phyloP scores from a whole-genome alignment of 2,888 invertebrate genomes.

The Loripinus fragilis region DNA sequence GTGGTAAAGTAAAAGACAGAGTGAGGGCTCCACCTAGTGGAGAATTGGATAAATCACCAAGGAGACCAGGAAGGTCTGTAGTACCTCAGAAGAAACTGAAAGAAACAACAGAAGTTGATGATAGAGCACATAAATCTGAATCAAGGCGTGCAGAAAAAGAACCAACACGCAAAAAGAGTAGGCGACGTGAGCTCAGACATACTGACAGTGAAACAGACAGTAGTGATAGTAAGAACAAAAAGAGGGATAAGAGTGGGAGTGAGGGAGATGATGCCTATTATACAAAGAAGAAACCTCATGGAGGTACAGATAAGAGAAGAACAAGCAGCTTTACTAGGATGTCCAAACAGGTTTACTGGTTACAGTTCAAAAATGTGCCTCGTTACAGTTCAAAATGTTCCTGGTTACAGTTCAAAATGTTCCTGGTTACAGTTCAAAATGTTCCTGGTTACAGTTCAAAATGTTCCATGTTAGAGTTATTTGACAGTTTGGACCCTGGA shows the following conservation, averaged over 20 bases:
- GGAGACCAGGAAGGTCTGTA: background rate
- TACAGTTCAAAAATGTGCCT: background rate
- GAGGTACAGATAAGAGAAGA: slow-evolving; percentile 35
- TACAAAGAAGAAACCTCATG: slow-evolving; percentile 38
- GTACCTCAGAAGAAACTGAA: background rate
- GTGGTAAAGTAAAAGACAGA: background rate
- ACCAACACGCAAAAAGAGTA: background rate
- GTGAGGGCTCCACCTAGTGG: background rate
- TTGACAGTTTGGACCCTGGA: no score
- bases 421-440: no score
- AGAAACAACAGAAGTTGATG: background rate
- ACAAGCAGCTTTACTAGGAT: slow-evolving; percentile 45
- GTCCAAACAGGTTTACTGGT: slow-evolving; percentile 30
- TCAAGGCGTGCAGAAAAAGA: background rate
- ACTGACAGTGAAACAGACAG: background rate
- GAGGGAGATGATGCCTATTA: slow-evolving; percentile 34
- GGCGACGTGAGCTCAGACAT: background rate
- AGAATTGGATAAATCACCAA: background rate
- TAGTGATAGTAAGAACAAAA: slow-evolving; percentile 1
- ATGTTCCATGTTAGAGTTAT: no score
- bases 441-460: no score
- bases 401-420: no score
- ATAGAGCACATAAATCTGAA: background rate
- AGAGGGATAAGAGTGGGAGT: background rate
- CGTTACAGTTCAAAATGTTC: no score